Base-by-base conservation (phyloP, 2,888 invertebrate species). In the Drosophila tanythrix region DNA sequence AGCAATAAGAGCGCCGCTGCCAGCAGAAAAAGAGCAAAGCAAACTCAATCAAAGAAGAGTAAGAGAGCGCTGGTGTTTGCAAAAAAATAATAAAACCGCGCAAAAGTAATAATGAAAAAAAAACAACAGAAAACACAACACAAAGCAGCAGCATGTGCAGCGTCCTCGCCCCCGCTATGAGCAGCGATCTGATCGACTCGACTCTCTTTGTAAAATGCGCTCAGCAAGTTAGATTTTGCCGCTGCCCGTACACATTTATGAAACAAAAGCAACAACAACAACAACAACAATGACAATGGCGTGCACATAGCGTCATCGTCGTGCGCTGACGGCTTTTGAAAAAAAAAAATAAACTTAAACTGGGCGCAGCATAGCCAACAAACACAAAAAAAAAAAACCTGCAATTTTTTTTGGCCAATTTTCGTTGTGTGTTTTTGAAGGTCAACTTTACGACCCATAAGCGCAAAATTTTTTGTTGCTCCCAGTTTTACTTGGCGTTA, bases 401-500 rank as follows among this genome's bases (percentile, higher is more conserved):
- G 82, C 82, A 83, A 81, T 83, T 89, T 91, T 88, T 87, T 88
- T 87, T 81, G 80, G 89, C 90, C 81, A 91, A 89, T 80, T 86
- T 90, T 75, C 67, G 89, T 83, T 70, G 70, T 79, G 66, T 76
- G 81, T 85, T 76, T 84, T 92, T 92, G 92, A 92, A 92, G 92
- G 92, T 92, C 92, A 92, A 93, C 93, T 92, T 92, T 93, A 92
- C 93, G 93, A 92, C 91, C 92, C 92, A 92, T 87, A 92, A 92
- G 92, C 91, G 88, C 85, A 83, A 83, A 82, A 85, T 84, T 84
- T 73, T 62, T 77, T 79, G 76, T 68, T 88, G 74, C 76, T 79
- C 76, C 82, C 78, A 70, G 89, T 86, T 88, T 89, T 84, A 84
- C 82, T 82, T 84, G 89, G 90, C 89, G 83, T 85, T 90, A 90